Base-by-base conservation (phyloP, 2,888 invertebrate species). In the Megaustenia siamemsis region DNA sequence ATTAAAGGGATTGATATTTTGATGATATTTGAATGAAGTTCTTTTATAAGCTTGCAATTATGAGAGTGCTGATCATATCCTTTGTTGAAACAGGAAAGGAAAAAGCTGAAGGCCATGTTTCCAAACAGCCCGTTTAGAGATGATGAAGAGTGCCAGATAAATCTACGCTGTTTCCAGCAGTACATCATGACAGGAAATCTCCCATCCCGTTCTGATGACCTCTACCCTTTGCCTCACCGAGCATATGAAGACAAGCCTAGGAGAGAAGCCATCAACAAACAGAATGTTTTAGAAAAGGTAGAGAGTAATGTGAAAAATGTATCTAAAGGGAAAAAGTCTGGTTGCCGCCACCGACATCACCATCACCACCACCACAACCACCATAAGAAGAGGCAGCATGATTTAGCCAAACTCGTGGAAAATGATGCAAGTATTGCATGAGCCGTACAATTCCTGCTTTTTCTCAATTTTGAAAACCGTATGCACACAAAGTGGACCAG, bases 71-170 rank as follows among this genome's bases (percentile, higher is more conserved):
- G n/a, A n/a, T n/a, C n/a, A n/a, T n/a, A n/a, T n/a, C n/a, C n/a
- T n/a, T n/a, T n/a, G n/a, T 82, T 53, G 88, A 91, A 93, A 21
- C 92, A 97, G 97, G 98, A 98, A 94, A 95, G 98, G 83, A 96
- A 96, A 86, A 95, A 97, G 77, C 94, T 98, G 86, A 96, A 97
- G 90, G 97, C 97, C 93, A 96, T 97, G 38, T 98, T 96, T 93
- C 97, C 97, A 0, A 97, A 97, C 84, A 88, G 97, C 96, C 2
- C 95, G 96, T 87, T 95, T 96, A 96, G 96, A 90, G 95, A 95
- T 84, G 97, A 97, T 93, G 95, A 96, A 75, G 90, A 95, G 90
- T 98, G 97, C 91, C 95, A 96, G 38, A 94, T 96, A 35, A 97
- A 97, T 94, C 95, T 98, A 89, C 96, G 96, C 92, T 96, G 96